These are phyloP conservation scores for Caprella mutica DNA, from an alignment of 2,888 invertebrate genomes.

Conservation along the genomic window DNA sequence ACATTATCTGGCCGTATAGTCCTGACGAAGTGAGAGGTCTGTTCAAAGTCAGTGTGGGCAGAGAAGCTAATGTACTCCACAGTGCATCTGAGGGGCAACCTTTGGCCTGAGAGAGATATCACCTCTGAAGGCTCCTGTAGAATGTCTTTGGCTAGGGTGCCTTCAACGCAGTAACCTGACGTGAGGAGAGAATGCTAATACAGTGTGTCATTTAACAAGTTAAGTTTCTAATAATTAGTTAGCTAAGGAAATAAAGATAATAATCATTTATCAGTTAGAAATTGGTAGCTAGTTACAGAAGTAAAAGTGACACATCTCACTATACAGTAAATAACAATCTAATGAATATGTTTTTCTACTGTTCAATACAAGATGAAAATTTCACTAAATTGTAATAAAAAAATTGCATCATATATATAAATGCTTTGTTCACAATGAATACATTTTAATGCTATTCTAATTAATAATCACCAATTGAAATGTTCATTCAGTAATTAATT, in stretches of 20 bases:
- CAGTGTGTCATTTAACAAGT: no score
- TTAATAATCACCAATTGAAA: no score
- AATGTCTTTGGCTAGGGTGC: constrained; percentile 79
- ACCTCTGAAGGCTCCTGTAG: constrained; percentile 97
- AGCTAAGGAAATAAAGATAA: not conserved
- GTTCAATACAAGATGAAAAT: no score
- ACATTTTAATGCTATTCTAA: no score
- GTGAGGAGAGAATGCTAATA: no score
- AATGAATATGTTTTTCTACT: not conserved
- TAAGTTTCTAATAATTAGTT: no score
- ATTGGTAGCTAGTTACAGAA: not conserved
- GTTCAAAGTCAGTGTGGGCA: constrained; percentile 95
- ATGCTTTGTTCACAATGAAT: no score
- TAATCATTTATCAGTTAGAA: not conserved
- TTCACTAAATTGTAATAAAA: no score
- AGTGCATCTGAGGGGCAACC: constrained; percentile 88
- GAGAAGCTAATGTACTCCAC: constrained; percentile 99
- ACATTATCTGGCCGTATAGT: constrained; percentile 90
- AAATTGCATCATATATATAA: no score
- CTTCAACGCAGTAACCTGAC: constrained; percentile 72
- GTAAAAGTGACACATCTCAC: not conserved
- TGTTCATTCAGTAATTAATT: no score
- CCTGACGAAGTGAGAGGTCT: constrained; percentile 93
- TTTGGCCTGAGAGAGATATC: constrained; percentile 86
- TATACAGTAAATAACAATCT: not conserved